Evolutionary conservation across 2,797 vertebrate genomes (phyloP).

Genomic region (Eidolon dupreanum): DNA sequence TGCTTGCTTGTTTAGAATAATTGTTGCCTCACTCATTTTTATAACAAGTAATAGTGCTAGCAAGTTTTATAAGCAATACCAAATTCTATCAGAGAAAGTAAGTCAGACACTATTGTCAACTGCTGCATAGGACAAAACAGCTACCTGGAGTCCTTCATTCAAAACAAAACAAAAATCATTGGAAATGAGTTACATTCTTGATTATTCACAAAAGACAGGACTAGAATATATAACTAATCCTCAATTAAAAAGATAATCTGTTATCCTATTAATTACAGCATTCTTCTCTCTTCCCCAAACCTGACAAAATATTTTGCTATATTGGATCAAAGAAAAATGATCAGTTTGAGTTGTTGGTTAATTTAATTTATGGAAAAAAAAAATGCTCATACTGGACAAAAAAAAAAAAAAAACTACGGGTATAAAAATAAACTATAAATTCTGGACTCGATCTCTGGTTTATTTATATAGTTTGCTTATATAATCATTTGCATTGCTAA

Average conservation of each 20-base stretch:
- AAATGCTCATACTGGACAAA: not conserved
- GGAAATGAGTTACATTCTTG: not conserved
- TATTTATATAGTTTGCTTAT: not conserved
- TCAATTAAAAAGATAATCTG: not conserved
- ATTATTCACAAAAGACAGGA: not conserved
- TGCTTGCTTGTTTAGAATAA: not conserved
- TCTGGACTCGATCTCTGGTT: not conserved
- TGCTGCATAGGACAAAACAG: not conserved
- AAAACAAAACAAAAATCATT: slow-evolving; percentile 1
- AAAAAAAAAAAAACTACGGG: not conserved
- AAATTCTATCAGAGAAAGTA: slow-evolving; percentile 17
- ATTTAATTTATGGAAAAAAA: not conserved
- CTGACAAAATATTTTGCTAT: not conserved
- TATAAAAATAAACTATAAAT: not conserved
- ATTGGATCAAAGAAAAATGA: not conserved
- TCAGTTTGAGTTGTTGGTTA: slow-evolving; percentile 20
- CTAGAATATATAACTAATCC: not conserved
- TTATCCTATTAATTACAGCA: not conserved
- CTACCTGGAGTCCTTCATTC: not conserved
- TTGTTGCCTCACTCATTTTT: not conserved
- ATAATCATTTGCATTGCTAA: not conserved
- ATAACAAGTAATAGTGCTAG: not conserved
- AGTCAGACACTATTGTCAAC: not conserved
- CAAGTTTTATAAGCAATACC: slow-evolving; percentile 1
- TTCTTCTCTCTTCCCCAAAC: not conserved